A percentile compares a stretch with the other conserved stretches of the same genome.
phyloP scores from a whole-genome alignment of 2,113 vertebrate species.

The Baryphthengus martii region DNA sequence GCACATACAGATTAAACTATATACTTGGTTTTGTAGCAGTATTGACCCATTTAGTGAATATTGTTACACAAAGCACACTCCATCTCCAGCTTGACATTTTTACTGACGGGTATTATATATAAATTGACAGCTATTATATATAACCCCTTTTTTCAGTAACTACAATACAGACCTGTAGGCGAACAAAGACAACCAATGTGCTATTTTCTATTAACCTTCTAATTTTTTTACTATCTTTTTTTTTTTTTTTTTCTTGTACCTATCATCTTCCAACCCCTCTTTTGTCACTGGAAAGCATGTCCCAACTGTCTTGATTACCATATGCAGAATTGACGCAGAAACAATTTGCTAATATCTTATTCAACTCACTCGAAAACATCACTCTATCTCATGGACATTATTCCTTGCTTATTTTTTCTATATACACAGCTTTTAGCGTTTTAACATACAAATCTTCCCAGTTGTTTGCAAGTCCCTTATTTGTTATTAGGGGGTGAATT shows the following conservation, averaged over 20 bases:
- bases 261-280: constrained; percentile 16
- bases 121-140: not conserved
- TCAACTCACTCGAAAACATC: not conserved
- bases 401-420: not conserved
- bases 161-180: not conserved
- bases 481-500: not conserved
- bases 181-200: not conserved
- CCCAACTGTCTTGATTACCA: constrained; percentile 23
- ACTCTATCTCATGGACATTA: not conserved
- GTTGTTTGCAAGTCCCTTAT: not conserved
- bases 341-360: constrained; percentile 25
- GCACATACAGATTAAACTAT: not conserved
- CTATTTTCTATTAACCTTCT: not conserved
- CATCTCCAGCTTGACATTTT: not conserved
- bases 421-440: not conserved
- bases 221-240: not conserved
- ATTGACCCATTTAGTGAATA: not conserved
- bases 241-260: not conserved
- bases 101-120: no score
- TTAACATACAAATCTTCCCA: not conserved
- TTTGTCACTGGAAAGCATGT: not conserved
- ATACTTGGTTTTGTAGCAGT: not conserved
- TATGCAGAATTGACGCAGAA: not conserved
- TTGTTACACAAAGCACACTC: not conserved
- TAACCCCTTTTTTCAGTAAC: not conserved